phyloP scores from a whole-genome alignment of 64 coral and sea anemone genomes.

The Orbicella faveolata region DNA sequence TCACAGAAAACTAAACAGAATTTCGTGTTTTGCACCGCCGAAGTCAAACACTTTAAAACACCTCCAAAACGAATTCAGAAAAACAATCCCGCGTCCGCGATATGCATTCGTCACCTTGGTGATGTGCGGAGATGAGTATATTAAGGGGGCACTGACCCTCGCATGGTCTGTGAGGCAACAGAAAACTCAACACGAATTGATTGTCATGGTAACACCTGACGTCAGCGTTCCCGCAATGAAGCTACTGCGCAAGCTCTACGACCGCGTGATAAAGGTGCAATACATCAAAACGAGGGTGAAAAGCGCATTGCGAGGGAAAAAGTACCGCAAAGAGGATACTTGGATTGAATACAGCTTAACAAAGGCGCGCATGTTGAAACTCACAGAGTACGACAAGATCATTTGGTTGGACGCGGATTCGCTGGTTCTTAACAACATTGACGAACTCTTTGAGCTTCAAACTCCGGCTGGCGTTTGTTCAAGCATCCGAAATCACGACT shows the following conservation, averaged over 20 bases:
- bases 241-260: conserved; percentile 68
- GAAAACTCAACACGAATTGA: conserved; percentile 65
- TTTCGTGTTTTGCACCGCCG: background rate
- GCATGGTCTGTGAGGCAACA: conserved; percentile 87
- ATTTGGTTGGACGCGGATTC: conserved; percentile 83
- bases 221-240: conserved; percentile 57
- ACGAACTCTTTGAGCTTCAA: conserved; percentile 54
- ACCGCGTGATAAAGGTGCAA: conserved; percentile 68
- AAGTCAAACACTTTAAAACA: conserved; percentile 45
- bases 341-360: conserved; percentile 80
- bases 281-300: conserved; percentile 51
- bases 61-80: conserved; percentile 55
- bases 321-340: conserved; percentile 50
- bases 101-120: conserved; percentile 80
- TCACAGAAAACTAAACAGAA: conserved; percentile 13
- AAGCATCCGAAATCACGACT: conserved; percentile 56
- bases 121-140: conserved; percentile 83
- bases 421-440: conserved; percentile 61
- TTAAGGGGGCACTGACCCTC: conserved; percentile 59
- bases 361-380: conserved; percentile 75
- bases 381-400: conserved; percentile 76
- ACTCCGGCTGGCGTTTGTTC: conserved; percentile 85
- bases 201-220: conserved; percentile 86
- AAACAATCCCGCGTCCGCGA: conserved; percentile 58
- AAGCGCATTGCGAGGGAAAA: conserved; percentile 59